Evolutionary conservation across 2,113 vertebrate genomes (phyloP).

Genomic region (Reinhardtius hippoglossoides): DNA sequence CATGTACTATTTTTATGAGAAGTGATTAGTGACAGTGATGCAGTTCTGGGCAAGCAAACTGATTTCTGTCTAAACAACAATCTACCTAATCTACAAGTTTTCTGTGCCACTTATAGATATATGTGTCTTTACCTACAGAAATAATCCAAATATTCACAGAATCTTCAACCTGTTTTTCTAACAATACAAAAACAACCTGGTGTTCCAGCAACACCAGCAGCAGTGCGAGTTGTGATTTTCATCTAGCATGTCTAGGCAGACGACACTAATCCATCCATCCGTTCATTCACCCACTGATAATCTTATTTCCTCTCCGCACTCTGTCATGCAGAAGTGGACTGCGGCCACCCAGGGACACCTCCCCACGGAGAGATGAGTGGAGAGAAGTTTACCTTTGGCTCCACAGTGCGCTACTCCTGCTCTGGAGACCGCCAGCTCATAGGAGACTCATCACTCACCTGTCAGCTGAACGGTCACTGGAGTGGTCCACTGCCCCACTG

Average conservation of each 20-base stretch:
- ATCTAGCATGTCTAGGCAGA: slow-evolving; percentile 7
- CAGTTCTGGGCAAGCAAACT: neutral
- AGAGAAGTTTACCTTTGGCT: slow-evolving; percentile 94
- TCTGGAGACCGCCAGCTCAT: slow-evolving; percentile 87
- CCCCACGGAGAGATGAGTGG: slow-evolving; percentile 89
- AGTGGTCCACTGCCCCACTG: slow-evolving; percentile 95
- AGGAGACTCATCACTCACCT: slow-evolving; percentile 90
- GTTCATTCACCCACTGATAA: slow-evolving; percentile 16
- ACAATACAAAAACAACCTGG: neutral
- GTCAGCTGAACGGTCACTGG: slow-evolving; percentile 96
- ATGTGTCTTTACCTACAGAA: neutral
- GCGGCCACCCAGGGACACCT: slow-evolving; percentile 92
- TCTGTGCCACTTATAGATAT: neutral
- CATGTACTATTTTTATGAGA: neutral
- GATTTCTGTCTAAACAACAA: slow-evolving; percentile 1
- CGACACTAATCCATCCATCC: slow-evolving; percentile 13
- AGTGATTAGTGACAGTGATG: neutral
- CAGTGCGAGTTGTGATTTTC: neutral
- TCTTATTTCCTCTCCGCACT: slow-evolving; percentile 16
- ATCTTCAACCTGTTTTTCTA: neutral
- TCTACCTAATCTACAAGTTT: neutral
- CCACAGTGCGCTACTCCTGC: slow-evolving; percentile 92
- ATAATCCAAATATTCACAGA: neutral
- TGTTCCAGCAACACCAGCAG: neutral
- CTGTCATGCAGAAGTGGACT: slow-evolving; percentile 91